Conservation (phyloP, 2,888 invertebrate species). For the Dorcus hopei region DNA sequence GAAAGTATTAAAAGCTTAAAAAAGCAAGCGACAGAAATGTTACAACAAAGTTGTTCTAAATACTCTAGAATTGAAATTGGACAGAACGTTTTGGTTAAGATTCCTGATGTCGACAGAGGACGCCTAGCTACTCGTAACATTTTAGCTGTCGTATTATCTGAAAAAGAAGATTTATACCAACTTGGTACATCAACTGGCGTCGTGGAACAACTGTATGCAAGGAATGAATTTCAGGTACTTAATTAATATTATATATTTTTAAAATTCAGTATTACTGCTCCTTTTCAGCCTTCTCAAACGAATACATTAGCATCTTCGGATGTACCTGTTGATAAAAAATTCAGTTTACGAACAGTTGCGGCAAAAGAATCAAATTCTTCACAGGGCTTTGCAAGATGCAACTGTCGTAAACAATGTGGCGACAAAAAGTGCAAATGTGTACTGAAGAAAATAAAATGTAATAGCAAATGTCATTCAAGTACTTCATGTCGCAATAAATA, state of each 20-base stretch:
- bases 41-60: slow-evolving; percentile 12
- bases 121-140: background rate
- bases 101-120: background rate
- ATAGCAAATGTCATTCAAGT: too few species aligned
- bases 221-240: slow-evolving; percentile 10
- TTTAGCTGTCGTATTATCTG: slow-evolving; percentile 4
- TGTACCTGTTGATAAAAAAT: background rate
- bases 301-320: background rate
- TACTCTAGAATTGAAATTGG: slow-evolving; percentile 4
- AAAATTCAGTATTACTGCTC: background rate
- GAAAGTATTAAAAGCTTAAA: too few species aligned
- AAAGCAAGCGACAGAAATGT: background rate
- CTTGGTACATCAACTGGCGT: slow-evolving; percentile 9
- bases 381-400: too few species aligned
- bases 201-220: slow-evolving; percentile 8
- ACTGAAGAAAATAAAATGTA: too few species aligned
- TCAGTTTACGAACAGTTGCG: background rate
- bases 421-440: too few species aligned
- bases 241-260: background rate
- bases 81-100: slow-evolving; percentile 2
- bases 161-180: slow-evolving; percentile 13
- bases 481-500: too few species aligned
- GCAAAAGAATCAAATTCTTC: too few species aligned
- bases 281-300: background rate
- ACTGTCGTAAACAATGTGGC: too few species aligned